phyloP scores from a whole-genome alignment of 1,140 invertebrate species.

The Campoletis sonorensis region DNA sequence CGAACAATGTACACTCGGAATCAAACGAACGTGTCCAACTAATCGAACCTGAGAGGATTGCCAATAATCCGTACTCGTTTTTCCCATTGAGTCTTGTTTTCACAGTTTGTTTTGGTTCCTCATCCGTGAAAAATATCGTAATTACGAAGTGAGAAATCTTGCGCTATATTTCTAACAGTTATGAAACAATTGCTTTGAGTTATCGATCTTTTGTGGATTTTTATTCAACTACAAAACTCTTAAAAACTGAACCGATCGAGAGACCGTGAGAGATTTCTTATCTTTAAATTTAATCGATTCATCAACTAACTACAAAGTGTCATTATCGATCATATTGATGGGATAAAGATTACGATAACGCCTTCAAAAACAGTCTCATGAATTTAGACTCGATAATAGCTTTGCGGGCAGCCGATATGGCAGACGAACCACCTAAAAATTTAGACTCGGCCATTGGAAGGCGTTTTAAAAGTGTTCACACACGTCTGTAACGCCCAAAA shows the following conservation, averaged over 20 bases:
- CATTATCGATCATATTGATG: conserved; percentile 31
- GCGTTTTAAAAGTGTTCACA: conserved; percentile 69
- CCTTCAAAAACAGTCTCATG: background rate
- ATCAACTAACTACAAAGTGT: background rate
- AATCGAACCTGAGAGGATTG: background rate
- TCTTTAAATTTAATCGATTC: conserved; percentile 4
- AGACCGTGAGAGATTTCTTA: conserved; percentile 22
- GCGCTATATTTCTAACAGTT: no score
- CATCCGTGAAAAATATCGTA: background rate
- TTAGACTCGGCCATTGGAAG: background rate
- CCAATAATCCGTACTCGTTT: background rate
- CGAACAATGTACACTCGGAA: conserved; percentile 1
- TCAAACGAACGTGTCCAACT: background rate
- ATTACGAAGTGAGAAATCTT: no score
- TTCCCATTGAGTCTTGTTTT: background rate
- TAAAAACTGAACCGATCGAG: no score
- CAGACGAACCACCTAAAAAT: background rate
- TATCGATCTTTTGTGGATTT: no score
- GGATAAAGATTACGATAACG: conserved; percentile 19
- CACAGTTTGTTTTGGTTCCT: background rate
- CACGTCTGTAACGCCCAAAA: conserved; percentile 53
- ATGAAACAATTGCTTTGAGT: no score
- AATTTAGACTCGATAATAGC: conserved; percentile 38
- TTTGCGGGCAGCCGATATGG: conserved; percentile 21
- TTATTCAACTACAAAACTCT: no score